These are phyloP conservation scores for Haemorhous mexicanus DNA, from an alignment of 2,113 vertebrate species.

Conservation along the genomic window DNA sequence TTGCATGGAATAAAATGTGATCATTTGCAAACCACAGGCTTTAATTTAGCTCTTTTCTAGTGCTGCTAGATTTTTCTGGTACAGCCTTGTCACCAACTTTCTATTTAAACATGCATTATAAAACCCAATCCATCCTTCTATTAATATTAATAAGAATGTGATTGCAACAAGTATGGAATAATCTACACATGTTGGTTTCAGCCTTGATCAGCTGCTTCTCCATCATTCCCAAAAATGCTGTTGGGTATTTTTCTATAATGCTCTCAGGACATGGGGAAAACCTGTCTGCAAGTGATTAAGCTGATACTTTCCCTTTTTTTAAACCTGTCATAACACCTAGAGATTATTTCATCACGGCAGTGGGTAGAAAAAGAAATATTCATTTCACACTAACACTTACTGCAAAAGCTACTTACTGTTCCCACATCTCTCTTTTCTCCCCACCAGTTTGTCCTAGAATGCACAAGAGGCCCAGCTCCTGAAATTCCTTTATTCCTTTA, in stretches of 20 bases:
- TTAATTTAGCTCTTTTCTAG: neutral
- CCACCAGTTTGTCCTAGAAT: neutral
- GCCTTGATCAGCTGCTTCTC: neutral
- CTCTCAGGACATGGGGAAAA: neutral
- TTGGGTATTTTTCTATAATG: neutral
- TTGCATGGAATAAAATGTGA: neutral
- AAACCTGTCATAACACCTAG: neutral
- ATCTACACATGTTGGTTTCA: neutral
- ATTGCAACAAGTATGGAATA: neutral
- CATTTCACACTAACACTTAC: neutral
- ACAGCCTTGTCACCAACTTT: neutral
- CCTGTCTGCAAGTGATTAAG: neutral
- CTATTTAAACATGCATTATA: neutral
- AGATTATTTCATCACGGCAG: neutral
- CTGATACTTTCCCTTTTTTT: neutral
- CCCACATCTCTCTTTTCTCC: neutral
- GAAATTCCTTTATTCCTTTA: neutral
- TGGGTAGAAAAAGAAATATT: neutral
- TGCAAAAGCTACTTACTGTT: neutral
- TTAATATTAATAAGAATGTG: slow-evolving; percentile 20
- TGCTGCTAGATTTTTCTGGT: neutral
- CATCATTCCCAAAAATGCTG: neutral
- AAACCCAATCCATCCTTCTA: neutral
- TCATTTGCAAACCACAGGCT: neutral
- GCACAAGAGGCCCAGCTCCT: neutral